Percentiles rank a stretch among this genome's conserved stretches.
Conservation (phyloP, 2,797 vertebrate species). For the Pyrocephalus nanus region DNA sequence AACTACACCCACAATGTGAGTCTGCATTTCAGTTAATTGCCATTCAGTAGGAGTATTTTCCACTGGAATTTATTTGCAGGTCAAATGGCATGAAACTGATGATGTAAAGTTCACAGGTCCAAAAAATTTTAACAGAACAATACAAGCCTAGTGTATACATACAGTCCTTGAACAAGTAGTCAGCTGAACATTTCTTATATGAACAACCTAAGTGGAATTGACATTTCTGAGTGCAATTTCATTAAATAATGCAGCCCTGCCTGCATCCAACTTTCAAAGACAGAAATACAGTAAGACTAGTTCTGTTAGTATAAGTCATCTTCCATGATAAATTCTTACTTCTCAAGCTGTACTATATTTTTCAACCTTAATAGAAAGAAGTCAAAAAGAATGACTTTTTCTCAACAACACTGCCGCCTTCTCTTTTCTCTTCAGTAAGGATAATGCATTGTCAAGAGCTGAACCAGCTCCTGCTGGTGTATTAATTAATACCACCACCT, state of each 20-base stretch:
- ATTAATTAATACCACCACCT: constrained; percentile 81
- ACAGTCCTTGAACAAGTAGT: not conserved
- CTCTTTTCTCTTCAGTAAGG: not conserved
- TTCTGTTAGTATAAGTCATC: not conserved
- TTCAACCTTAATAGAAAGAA: not conserved
- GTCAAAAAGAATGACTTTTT: not conserved
- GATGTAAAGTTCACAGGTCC: not conserved
- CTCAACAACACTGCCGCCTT: not conserved
- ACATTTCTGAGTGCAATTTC: not conserved
- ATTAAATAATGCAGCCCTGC: not conserved
- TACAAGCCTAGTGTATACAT: not conserved
- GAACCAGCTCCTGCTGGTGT: constrained; percentile 71
- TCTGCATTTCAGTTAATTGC: constrained; percentile 22
- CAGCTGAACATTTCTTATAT: not conserved
- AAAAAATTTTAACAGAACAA: not conserved
- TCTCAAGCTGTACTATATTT: not conserved
- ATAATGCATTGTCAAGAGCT: constrained; percentile 63
- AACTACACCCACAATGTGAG: not conserved
- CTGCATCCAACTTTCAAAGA: not conserved
- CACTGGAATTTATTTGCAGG: constrained; percentile 47
- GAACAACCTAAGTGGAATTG: not conserved
- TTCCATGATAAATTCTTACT: not conserved
- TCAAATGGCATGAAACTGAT: constrained; percentile 42
- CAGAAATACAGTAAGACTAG: not conserved
- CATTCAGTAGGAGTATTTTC: constrained; percentile 12